Conservation (phyloP, 1,140 invertebrate species). For the Trachymyrmex cornetzi region DNA sequence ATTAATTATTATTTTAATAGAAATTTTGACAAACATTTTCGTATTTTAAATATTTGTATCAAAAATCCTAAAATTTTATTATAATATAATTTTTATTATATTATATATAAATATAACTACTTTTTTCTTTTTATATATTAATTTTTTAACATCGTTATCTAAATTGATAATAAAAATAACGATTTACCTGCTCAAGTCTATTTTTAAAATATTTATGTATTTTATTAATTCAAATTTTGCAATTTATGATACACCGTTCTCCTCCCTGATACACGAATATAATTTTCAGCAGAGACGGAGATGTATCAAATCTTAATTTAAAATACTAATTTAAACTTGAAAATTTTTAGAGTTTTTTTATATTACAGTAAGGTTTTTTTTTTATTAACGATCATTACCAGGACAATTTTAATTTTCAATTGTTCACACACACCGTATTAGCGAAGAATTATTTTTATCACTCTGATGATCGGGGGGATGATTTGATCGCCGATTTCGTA, state of each 20-base stretch:
- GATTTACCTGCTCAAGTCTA: too few species aligned
- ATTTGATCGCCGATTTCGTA: slow-evolving; percentile 84
- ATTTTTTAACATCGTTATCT: background rate
- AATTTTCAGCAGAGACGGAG: background rate
- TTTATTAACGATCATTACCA: background rate
- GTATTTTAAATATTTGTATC: background rate
- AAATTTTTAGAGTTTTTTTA: background rate
- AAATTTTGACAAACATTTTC: background rate
- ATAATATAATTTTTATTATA: too few species aligned
- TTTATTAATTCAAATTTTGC: background rate
- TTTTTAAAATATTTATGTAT: background rate
- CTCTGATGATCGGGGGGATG: slow-evolving; percentile 80
- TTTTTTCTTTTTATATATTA: background rate
- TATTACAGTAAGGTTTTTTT: background rate
- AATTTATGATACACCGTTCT: background rate
- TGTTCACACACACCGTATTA: slow-evolving; percentile 14
- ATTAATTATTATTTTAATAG: slow-evolving; percentile 8
- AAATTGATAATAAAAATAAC: background rate
- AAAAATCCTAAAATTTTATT: background rate
- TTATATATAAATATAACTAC: background rate
- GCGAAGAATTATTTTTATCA: slow-evolving; percentile 73
- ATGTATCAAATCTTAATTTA: background rate
- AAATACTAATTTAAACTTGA: background rate
- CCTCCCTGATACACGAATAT: background rate
- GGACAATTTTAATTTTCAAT: slow-evolving; percentile 63